Conservation (phyloP, 2,113 vertebrate genomes). For the Climacteris rufus region DNA sequence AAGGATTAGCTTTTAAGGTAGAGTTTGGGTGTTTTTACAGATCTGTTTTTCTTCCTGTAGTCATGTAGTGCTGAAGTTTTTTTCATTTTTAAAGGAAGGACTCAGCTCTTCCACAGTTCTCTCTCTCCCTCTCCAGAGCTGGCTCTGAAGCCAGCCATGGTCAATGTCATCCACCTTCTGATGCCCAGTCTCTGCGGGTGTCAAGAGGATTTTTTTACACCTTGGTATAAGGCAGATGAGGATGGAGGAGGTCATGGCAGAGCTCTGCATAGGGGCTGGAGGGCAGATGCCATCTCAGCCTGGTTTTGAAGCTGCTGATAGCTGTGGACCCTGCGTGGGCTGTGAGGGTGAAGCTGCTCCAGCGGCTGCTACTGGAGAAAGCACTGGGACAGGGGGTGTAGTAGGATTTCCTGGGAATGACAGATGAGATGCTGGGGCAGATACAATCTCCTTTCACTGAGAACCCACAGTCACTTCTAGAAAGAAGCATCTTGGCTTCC, state of each 20-base stretch:
- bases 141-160: background rate
- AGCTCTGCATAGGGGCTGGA: background rate
- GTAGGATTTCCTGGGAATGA: background rate
- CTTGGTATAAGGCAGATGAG: background rate
- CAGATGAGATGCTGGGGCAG: background rate
- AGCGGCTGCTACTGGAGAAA: background rate
- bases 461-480: background rate
- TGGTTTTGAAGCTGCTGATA: background rate
- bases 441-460: background rate
- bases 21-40: slow-evolving; percentile 26
- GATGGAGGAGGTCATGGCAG: background rate
- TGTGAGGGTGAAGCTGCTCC: background rate
- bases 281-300: background rate
- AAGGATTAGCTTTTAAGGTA: background rate
- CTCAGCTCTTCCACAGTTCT: slow-evolving; percentile 6
- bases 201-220: background rate
- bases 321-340: background rate
- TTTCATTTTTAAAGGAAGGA: slow-evolving; percentile 40
- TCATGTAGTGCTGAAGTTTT: background rate
- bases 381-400: background rate
- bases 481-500: background rate
- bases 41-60: slow-evolving; percentile 38
- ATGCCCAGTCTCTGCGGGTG: background rate
- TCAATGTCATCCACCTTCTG: background rate
- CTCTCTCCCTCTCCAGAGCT: background rate